Evolutionary conservation across 2,888 invertebrate species (phyloP).

Genomic region (Cosmopolites sordidus): DNA sequence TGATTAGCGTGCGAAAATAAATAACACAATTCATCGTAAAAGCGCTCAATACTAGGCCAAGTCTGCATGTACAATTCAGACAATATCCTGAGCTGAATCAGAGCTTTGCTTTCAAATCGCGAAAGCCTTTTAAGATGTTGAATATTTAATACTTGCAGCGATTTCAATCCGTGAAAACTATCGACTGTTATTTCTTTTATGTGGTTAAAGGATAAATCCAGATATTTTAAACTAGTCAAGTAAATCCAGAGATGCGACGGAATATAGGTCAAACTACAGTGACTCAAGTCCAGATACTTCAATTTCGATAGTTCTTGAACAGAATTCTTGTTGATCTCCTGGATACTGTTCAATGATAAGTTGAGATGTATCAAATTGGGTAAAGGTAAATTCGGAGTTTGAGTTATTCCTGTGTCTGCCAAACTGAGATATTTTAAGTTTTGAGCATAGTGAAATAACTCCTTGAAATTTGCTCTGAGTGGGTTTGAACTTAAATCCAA

Average conservation of each 20-base stretch:
- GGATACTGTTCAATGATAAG: constrained; percentile 72
- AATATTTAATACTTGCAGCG: constrained; percentile 70
- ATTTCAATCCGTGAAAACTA: constrained; percentile 66
- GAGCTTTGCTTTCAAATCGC: constrained; percentile 69
- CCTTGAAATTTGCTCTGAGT: constrained; percentile 79
- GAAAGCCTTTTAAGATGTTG: constrained; percentile 69
- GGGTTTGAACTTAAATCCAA: constrained; percentile 78
- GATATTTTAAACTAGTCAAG: constrained; percentile 65
- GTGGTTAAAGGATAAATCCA: constrained; percentile 80
- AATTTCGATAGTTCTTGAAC: constrained; percentile 67
- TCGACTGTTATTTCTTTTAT: constrained; percentile 68
- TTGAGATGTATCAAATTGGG: constrained; percentile 75
- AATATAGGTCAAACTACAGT: constrained; percentile 71
- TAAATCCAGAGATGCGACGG: constrained; percentile 72
- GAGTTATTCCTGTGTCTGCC: constrained; percentile 70
- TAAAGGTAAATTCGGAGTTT: constrained; percentile 72
- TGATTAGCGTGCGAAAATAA: constrained; percentile 68
- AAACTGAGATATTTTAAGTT: constrained; percentile 74
- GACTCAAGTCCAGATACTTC: constrained; percentile 69
- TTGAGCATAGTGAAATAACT: constrained; percentile 81
- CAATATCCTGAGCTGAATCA: constrained; percentile 67
- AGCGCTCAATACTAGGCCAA: constrained; percentile 69
- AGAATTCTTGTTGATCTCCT: constrained; percentile 64
- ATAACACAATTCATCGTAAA: constrained; percentile 59
- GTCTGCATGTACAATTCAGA: constrained; percentile 68